phyloP scores from a whole-genome alignment of 30 jellyfish, hydroid and myxozoan genomes.

The Euphysa ruthae region DNA sequence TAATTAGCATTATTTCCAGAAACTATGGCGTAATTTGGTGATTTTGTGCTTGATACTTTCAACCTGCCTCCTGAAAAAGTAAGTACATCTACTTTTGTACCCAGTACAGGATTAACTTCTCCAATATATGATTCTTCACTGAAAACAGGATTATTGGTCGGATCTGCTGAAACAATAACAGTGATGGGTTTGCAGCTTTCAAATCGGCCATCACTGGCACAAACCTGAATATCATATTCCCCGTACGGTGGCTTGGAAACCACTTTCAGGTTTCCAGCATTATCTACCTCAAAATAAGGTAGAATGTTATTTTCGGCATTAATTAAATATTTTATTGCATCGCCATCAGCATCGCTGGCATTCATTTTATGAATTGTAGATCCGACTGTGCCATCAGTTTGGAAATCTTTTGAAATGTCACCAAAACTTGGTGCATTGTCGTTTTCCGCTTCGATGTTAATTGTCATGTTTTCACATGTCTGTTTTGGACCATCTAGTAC shows the following conservation, averaged over 20 bases:
- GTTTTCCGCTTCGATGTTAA: constrained; percentile 44
- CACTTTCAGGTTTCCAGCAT: constrained; percentile 54
- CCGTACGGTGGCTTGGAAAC: constrained; percentile 31
- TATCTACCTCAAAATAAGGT: constrained; percentile 22
- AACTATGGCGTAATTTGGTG: constrained; percentile 31
- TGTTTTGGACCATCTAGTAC: constrained; percentile 39
- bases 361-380: constrained; percentile 29
- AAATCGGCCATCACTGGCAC: constrained; percentile 62
- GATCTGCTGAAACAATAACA: neutral
- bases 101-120: neutral
- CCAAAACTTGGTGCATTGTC: constrained; percentile 53
- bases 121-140: neutral
- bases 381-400: constrained; percentile 28
- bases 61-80: constrained; percentile 6
- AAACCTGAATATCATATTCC: constrained; percentile 33
- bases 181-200: constrained; percentile 62
- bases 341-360: constrained; percentile 85
- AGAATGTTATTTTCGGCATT: constrained; percentile 23
- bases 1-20: constrained; percentile 41
- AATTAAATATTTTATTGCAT: constrained; percentile 39
- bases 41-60: constrained; percentile 31
- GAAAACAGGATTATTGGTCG: constrained; percentile 2
- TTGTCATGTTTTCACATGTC: constrained; percentile 25
- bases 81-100: constrained; percentile 9
- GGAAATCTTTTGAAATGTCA: neutral